These are phyloP conservation scores for Imbricaverruca yamaguchii DNA, from an alignment of 2,888 invertebrate genomes.

Conservation along the genomic window DNA sequence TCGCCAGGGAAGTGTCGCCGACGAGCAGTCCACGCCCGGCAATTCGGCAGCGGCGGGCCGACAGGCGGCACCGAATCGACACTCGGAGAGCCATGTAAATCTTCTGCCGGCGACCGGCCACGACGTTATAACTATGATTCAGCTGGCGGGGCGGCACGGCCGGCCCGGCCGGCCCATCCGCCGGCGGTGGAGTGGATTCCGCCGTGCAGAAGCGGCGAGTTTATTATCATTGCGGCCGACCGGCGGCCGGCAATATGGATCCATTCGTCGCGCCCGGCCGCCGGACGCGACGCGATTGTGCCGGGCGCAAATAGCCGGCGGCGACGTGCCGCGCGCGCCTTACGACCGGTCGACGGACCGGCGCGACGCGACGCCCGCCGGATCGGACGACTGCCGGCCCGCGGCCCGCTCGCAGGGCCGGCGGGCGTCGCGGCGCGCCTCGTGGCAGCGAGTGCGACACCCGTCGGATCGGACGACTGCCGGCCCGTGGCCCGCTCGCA, in stretches of 20 bases:
- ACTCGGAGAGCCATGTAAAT: conserved; percentile 1
- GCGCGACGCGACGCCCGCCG: too few species aligned
- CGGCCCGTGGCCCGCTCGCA: too few species aligned
- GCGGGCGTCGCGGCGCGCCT: background rate
- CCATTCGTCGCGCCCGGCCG: background rate
- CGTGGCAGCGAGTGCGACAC: background rate
- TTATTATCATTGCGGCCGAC: conserved; percentile 6
- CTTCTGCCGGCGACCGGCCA: background rate
- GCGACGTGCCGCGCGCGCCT: background rate
- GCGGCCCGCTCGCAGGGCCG: too few species aligned
- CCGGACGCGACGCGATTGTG: background rate
- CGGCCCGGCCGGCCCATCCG: background rate
- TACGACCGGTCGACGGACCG: background rate
- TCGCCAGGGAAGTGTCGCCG: too few species aligned
- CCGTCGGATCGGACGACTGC: too few species aligned
- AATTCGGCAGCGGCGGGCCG: background rate
- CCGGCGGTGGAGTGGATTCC: background rate
- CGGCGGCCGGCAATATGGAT: background rate
- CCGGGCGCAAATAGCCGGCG: background rate
- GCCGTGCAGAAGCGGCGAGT: background rate
- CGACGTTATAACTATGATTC: background rate
- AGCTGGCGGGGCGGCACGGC: background rate
- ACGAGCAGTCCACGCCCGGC: background rate
- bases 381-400: too few species aligned
- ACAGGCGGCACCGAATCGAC: background rate